Base-by-base conservation (phyloP, 1,140 invertebrate species). In the Papilio xuthus region DNA sequence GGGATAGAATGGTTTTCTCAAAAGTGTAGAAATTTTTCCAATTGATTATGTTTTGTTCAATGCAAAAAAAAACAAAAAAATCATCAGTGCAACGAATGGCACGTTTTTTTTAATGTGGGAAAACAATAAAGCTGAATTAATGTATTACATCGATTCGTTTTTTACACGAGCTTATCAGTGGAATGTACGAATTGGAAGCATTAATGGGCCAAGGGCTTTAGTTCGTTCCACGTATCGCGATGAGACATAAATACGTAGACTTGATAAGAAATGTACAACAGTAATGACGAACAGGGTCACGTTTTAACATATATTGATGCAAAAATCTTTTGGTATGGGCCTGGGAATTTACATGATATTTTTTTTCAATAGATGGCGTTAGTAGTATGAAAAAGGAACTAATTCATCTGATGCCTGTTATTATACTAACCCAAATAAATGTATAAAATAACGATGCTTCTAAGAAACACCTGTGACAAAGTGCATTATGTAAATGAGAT, bases 151-250 rank as follows among this genome's bases (percentile, higher is more conserved):
- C 13, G 26, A 71, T 42, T 15, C 7, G 32, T 79, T 76, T 42
- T 10, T 53, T 42, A 78, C 28, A 60, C 47, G 10, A 70, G 75
- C 80, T 44, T 77, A 74, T 67, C 69, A 79, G 86, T 79, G 84
- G 83, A 86, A 88, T 89, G 85, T 70, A 26, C 44, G 81, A 32
- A 82, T 50, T 73, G 60, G 69, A 75, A 80, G 75, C 77, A 53
- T 47, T 83, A 88, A 88, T 87, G 83, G 85, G 82, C 79, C 78
- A 84, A 87, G 86, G 84, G 79, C 84, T 86, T 84, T 84, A 81
- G 80, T 78, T 86, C 81, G 80, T 86, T 85, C 84, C 76, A 77
- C 56, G 44, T 79, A 72, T 78, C 80, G 80, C 74, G 75, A 73
- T 80, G 75, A 81, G 80, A 78, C 81, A 82, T 81, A 82, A 82